phyloP scores from a whole-genome alignment of 2,113 vertebrate species.

The Notarius lentiginosus region DNA sequence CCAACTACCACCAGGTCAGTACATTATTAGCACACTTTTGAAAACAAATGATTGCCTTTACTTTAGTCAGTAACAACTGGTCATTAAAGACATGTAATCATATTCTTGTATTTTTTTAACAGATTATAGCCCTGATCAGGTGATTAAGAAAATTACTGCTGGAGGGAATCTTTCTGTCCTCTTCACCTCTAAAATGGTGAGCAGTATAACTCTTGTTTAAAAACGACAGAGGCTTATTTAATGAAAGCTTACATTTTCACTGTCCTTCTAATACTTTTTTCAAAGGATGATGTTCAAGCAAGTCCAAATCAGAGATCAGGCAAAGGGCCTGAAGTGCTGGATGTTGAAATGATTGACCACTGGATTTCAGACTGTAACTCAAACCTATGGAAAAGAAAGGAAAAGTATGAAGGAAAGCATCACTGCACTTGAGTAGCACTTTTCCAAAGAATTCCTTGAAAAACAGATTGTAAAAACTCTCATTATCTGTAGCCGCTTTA shows the following conservation, averaged over 20 bases:
- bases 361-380: constrained; percentile 52
- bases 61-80: too few species aligned
- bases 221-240: not conserved
- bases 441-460: not conserved
- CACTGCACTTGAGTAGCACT: not conserved
- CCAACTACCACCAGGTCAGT: constrained; percentile 45
- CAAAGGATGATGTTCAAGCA: not conserved
- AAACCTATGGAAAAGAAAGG: constrained; percentile 45
- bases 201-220: not conserved
- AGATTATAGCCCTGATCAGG: constrained; percentile 32
- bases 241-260: not conserved
- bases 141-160: constrained; percentile 58
- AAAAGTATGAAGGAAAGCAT: constrained; percentile 44
- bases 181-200: constrained; percentile 50
- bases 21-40: not conserved
- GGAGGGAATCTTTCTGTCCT: constrained; percentile 64
- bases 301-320: not conserved
- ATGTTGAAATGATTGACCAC: constrained; percentile 46
- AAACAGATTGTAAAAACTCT: not conserved
- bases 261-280: too few species aligned
- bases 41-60: not conserved
- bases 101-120: not conserved
- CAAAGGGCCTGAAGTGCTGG: constrained; percentile 13
- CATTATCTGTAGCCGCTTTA: too few species aligned
- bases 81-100: not conserved